Conservation (phyloP, 2,113 vertebrate species). For the Calidris pygmaea region DNA sequence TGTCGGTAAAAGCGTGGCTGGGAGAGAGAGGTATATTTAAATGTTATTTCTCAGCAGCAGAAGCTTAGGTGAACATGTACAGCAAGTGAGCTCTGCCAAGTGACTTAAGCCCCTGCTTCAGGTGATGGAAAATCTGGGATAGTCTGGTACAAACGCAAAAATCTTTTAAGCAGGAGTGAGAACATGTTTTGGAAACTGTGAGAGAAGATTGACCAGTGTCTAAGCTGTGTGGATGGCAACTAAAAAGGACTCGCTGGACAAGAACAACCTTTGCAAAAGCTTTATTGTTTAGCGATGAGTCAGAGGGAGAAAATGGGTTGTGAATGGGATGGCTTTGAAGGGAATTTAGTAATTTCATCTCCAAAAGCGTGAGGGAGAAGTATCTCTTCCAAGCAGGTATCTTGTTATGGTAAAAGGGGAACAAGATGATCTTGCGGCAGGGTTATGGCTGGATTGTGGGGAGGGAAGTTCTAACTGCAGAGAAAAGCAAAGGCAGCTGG, state of each 20-base stretch:
- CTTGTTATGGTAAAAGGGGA: background rate
- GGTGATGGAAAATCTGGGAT: background rate
- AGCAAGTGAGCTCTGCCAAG: background rate
- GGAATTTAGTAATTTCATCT: background rate
- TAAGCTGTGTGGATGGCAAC: background rate
- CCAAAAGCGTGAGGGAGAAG: background rate
- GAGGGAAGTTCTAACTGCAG: background rate
- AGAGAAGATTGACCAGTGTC: background rate
- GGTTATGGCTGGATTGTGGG: background rate
- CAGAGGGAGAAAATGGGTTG: background rate
- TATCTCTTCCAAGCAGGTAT: background rate
- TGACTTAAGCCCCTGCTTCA: background rate
- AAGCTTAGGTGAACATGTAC: background rate
- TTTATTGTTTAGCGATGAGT: background rate
- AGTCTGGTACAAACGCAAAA: background rate
- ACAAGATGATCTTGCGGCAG: background rate
- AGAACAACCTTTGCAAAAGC: background rate
- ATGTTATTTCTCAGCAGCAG: background rate
- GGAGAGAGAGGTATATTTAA: background rate
- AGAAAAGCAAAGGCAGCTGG: background rate
- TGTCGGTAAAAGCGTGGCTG: fast-evolving
- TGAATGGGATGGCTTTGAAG: background rate
- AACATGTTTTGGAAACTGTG: background rate
- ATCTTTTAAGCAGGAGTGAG: background rate
- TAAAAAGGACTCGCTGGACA: background rate